Evolutionary conservation across 2,797 vertebrate genomes (phyloP), one percentile per base, ranked within the genome.

Genomic region (Oreochromis mossambicus): DNA sequence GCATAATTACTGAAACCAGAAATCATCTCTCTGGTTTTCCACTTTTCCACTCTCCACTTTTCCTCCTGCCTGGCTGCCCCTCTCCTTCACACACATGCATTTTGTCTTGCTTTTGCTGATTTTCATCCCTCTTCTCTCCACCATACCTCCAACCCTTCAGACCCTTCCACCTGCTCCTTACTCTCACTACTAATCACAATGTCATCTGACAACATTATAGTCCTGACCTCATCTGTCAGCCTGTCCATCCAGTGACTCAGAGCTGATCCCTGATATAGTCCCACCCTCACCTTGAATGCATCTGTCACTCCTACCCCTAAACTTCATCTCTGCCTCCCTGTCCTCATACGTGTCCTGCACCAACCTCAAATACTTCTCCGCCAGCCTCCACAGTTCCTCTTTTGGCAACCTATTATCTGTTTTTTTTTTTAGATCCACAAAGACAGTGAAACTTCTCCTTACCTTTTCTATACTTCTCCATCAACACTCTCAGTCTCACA

Each of bases 81-180:
- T n/a, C 34, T 38, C 58, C 19, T 63, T 63, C 34, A 21, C 6
- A 7, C 58, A 63, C 17, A 36, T 5, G 19, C 13, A 0, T 38
- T 3, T 19, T 5, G n/a, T 63, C 58, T 38, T 63, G 4, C 34
- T 38, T 63, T 38, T 63, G 9, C 34, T 66, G 19, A 66, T 0
- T 66, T 38, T 66, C 2, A 3, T 21, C 34, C 11, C 10, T 38
- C 61, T 66, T 66, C 34, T 0, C 11, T 36, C 19, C 3, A 38
- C 10, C 9, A 61, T n/a, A 19, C 32, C 0, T 0, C 32, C 58
- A 13, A n/a, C 6, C 19, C 61, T 66, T 66, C 34, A 38, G 61
- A 66, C 34, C 13, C 34, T 38, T 13, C 61, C 29, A 61, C 56
- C 56, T 34, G 29, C 17, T 34, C 56, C 9, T 29, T 34, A 19